Conservation (phyloP, 2,113 vertebrate species). For the Aphyosemion australe region DNA sequence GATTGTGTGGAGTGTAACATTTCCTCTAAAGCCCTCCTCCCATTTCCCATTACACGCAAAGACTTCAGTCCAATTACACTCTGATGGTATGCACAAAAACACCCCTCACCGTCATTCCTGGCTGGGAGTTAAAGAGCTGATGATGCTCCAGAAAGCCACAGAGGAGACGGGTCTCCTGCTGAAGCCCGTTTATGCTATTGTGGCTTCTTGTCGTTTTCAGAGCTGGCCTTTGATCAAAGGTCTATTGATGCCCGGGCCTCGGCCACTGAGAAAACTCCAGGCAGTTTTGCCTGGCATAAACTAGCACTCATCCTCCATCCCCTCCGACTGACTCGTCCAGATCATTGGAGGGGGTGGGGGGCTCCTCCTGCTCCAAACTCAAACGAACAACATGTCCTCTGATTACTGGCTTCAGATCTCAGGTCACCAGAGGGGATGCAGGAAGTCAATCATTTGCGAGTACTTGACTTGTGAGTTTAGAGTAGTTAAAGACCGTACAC, state of each 20-base stretch:
- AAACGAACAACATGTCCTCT: slow-evolving; percentile 38
- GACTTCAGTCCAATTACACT: slow-evolving; percentile 48
- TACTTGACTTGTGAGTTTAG: slow-evolving; percentile 43
- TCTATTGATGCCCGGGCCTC: slow-evolving; percentile 23
- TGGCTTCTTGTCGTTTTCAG: slow-evolving; percentile 48
- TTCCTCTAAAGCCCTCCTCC: slow-evolving; percentile 50
- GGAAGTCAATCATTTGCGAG: slow-evolving; percentile 73
- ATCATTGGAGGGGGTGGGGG: slow-evolving; percentile 34
- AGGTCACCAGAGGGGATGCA: slow-evolving; percentile 56
- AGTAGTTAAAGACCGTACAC: slow-evolving; percentile 64
- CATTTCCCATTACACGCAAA: slow-evolving; percentile 50
- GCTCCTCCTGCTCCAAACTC: slow-evolving; percentile 42
- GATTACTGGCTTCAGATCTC: slow-evolving; percentile 46
- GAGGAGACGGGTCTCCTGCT: slow-evolving; percentile 27
- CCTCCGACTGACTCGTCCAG: slow-evolving; percentile 41
- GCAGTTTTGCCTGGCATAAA: slow-evolving; percentile 59
- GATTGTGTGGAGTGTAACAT: slow-evolving; percentile 30
- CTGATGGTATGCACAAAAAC: slow-evolving; percentile 30
- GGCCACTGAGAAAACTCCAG: slow-evolving; percentile 49
- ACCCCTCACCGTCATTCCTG: slow-evolving; percentile 38
- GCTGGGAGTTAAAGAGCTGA: slow-evolving; percentile 36
- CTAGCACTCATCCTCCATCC: slow-evolving; percentile 41
- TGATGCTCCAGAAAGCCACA: slow-evolving; percentile 36
- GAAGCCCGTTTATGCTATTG: slow-evolving; percentile 26
- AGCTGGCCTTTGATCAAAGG: slow-evolving; percentile 59